Evolutionary conservation across 2,797 vertebrate species (phyloP), one percentile per base, ranked within the genome.

Genomic region (Loriculus beryllinus): DNA sequence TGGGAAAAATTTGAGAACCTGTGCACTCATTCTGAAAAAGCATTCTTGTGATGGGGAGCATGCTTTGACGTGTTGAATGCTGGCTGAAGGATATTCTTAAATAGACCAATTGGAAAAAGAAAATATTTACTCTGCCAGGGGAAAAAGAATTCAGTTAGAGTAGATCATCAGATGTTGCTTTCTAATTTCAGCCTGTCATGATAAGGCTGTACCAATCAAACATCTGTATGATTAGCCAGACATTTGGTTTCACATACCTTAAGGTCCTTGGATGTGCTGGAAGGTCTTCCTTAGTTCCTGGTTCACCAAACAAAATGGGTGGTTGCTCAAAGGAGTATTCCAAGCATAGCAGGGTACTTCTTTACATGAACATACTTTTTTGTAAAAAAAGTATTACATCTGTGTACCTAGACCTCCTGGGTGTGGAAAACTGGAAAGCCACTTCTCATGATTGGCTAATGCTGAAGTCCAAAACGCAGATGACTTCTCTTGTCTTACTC

Each of bases 221-320:
- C 9, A 14, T 21, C n/a, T 70, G 63, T 57, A n/a, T 42, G 5
- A 59, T 51, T 62, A 93, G 39, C 7, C 3, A 43, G 4, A 23
- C 15, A 65, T 39, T 47, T 77, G 10, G 6, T 78, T 69, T 13
- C 42, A 40, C 12, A 15, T 22, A 57, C 7, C 8, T 64, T 31
- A 39, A 76, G 31, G 18, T 80, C 31, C 22, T 51, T 35, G 8
- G 22, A 3, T 78, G 29, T 35, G 70, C 2, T 0, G 0, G 37
- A 82, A 62, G 8, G 4, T 76, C 4, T 3, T 65, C 45, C 56
- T 78, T 47, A n/a, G n/a, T 48, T 71, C 11, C 29, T 62, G 17
- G 6, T 79, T 56, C 63, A 26, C 23, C 14, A 72, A 72, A 49
- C 12, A 33, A 71, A 49, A 48, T 12, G 39, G 4, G 4, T 47